Conservation (phyloP, 2,113 vertebrate genomes). For the Oncorhynchus kisutch region DNA sequence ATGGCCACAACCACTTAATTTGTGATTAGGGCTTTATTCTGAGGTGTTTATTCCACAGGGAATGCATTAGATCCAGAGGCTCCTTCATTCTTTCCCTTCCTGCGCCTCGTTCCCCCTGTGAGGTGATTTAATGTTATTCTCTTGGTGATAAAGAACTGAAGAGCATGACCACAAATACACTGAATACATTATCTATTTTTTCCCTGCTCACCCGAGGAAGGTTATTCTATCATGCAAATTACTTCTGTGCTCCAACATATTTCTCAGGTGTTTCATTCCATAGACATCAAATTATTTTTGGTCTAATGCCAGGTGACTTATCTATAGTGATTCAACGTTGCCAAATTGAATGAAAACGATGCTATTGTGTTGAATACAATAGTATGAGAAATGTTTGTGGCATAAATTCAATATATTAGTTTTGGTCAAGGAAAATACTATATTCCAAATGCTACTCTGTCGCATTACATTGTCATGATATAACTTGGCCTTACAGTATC, state of each 20-base stretch:
- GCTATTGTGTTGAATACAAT: neutral
- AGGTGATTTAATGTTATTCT: conserved; percentile 81
- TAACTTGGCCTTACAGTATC: too few species aligned
- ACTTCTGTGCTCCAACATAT: neutral
- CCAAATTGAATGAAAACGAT: neutral
- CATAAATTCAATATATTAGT: neutral
- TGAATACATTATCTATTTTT: neutral
- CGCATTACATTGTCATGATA: too few species aligned
- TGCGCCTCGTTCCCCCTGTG: conserved; percentile 77
- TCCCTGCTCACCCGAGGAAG: conserved; percentile 1
- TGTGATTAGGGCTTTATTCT: conserved; percentile 81
- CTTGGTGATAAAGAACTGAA: conserved; percentile 80
- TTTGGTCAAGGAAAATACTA: too few species aligned
- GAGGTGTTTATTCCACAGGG: conserved; percentile 61
- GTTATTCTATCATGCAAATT: conserved; percentile 4
- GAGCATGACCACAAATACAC: conserved; percentile 74
- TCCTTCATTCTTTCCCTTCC: conserved; percentile 54
- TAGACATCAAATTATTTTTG: conserved; percentile 1
- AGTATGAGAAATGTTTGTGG: neutral
- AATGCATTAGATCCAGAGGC: too few species aligned
- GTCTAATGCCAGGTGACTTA: neutral
- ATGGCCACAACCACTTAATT: conserved; percentile 80
- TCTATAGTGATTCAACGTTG: neutral
- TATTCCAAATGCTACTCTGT: too few species aligned
- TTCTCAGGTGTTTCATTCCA: conserved; percentile 6